Percentiles rank a stretch among this genome's conserved stretches.
phyloP scores from a whole-genome alignment of 2,797 vertebrate species.

The Mormyrus proboscirostris region DNA sequence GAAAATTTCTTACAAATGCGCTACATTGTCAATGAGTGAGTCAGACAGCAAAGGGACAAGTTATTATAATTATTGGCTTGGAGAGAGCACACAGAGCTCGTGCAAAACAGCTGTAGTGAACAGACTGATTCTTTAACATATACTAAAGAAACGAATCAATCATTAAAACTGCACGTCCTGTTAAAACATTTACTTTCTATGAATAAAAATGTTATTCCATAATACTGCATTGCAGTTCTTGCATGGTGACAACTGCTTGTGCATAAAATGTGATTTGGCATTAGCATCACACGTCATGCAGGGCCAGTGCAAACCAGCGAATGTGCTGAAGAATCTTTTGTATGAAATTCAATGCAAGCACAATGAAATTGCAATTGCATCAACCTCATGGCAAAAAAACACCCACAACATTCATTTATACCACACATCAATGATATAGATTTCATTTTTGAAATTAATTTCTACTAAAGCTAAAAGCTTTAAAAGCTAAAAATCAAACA shows the following conservation, averaged over 20 bases:
- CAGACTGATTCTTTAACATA: background rate
- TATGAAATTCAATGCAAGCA: background rate
- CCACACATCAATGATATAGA: background rate
- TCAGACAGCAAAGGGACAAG: background rate
- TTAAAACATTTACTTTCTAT: background rate
- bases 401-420: background rate
- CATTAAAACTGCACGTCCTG: background rate
- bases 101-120: background rate
- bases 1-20: background rate
- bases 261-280: background rate
- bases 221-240: background rate
- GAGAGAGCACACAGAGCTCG: background rate
- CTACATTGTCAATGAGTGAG: background rate
- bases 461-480: too few species aligned
- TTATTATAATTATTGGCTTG: background rate
- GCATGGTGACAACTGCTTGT: background rate
- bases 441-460: background rate
- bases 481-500: background rate
- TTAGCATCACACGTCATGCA: background rate
- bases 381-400: background rate
- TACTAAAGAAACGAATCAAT: background rate
- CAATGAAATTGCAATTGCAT: background rate
- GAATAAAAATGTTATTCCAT: background rate
- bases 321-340: background rate
- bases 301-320: background rate